A percentile compares a stretch with the other conserved stretches of the same genome.
Conservation (phyloP, 2,888 invertebrate genomes). For the Tetanocera ferruginea region DNA sequence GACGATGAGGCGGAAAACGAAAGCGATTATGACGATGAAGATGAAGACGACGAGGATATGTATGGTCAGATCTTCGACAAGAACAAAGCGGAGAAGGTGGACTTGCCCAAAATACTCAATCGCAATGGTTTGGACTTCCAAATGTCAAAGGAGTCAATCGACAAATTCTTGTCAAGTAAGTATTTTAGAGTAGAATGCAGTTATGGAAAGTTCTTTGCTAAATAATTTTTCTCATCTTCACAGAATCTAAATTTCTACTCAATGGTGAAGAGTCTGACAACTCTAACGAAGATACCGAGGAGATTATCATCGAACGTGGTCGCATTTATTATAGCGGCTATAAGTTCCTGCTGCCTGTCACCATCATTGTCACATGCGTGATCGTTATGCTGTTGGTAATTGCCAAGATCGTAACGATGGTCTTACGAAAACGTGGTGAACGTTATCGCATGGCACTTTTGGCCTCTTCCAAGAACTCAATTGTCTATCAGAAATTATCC, state of each 20-base stretch:
- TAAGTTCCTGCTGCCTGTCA: constrained; percentile 73
- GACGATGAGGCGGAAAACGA: constrained; percentile 67
- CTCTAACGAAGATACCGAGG: constrained; percentile 63
- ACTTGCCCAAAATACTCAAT: constrained; percentile 47
- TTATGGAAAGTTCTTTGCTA: not conserved
- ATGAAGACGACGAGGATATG: constrained; percentile 63
- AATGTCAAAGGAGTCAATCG: constrained; percentile 60
- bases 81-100: constrained; percentile 50
- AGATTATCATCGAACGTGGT: constrained; percentile 68
- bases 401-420: constrained; percentile 71
- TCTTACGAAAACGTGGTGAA: constrained; percentile 72
- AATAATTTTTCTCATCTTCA: constrained; percentile 31
- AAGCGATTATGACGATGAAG: constrained; percentile 67
- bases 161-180: constrained; percentile 64
- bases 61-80: constrained; percentile 52
- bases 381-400: constrained; percentile 73
- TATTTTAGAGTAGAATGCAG: constrained; percentile 1
- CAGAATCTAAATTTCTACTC: constrained; percentile 59
- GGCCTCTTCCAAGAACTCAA: constrained; percentile 69
- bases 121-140: constrained; percentile 50
- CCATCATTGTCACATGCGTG: constrained; percentile 74
- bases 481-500: constrained; percentile 83
- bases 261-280: constrained; percentile 55
- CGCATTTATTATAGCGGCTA: constrained; percentile 70
- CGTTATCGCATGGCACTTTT: constrained; percentile 70